A percentile compares a stretch with the other conserved stretches of the same genome.
These are phyloP conservation scores for Drosophila subquinaria DNA, from an alignment of 2,888 invertebrate species.

Conservation along the genomic window DNA sequence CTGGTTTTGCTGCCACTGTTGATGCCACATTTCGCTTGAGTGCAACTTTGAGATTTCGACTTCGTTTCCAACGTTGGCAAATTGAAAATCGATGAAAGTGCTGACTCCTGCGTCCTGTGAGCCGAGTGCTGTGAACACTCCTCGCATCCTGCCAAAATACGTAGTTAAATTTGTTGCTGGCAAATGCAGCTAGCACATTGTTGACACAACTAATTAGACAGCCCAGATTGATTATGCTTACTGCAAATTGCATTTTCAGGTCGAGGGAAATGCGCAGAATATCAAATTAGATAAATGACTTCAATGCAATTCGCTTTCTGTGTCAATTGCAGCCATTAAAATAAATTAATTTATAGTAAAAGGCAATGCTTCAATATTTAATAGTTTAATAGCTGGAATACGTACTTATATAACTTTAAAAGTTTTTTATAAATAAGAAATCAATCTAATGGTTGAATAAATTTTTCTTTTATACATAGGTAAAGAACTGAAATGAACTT, in stretches of 20 bases:
- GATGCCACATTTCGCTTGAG: slow-evolving; percentile 42
- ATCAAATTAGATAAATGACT: slow-evolving; percentile 22
- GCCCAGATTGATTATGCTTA: slow-evolving; percentile 44
- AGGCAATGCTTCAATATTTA: background rate
- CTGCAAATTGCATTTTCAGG: slow-evolving; percentile 28
- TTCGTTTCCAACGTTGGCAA: slow-evolving; percentile 33
- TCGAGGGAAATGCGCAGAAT: slow-evolving; percentile 17
- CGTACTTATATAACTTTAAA: background rate
- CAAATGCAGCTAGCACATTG: slow-evolving; percentile 40
- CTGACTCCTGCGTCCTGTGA: slow-evolving; percentile 7
- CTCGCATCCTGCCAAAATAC: slow-evolving; percentile 23
- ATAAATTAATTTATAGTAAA: background rate
- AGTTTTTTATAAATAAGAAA: background rate
- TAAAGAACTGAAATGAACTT: background rate
- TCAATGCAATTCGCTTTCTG: background rate
- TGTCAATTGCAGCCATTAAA: slow-evolving; percentile 7
- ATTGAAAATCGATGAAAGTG: slow-evolving; percentile 61
- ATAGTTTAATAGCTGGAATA: background rate
- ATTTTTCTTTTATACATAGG: too few relatives aligned
- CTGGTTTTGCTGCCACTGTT: slow-evolving; percentile 14
- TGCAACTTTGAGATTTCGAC: slow-evolving; percentile 55
- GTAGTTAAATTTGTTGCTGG: slow-evolving; percentile 40
- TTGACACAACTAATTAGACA: slow-evolving; percentile 62
- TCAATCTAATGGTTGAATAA: background rate
- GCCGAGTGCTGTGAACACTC: slow-evolving; percentile 12